phyloP scores from a whole-genome alignment of 2,797 vertebrate genomes.

The Notamacropus eugenii region DNA sequence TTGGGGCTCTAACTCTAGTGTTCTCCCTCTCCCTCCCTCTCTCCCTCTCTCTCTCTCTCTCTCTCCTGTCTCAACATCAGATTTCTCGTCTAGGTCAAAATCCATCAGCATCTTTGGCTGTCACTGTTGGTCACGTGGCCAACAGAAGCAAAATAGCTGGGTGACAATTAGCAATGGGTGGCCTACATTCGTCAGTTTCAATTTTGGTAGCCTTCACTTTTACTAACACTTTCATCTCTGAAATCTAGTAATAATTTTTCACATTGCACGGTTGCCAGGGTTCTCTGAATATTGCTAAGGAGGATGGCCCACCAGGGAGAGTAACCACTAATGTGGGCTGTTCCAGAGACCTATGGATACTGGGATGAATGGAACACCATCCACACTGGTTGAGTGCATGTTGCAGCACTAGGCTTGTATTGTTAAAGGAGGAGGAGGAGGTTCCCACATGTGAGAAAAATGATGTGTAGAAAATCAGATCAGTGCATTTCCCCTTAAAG shows the following conservation, averaged over 20 bases:
- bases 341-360: background rate
- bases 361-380: background rate
- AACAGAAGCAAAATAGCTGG: constrained; percentile 58
- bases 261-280: background rate
- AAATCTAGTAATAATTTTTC: constrained; percentile 55
- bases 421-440: background rate
- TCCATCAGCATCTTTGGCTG: constrained; percentile 77
- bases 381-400: rapidly evolving
- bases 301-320: background rate
- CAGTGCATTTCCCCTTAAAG: background rate
- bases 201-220: constrained; percentile 77
- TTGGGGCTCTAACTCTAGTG: constrained; percentile 56
- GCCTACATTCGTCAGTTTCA: constrained; percentile 79
- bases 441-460: background rate
- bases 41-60: constrained; percentile 41
- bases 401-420: background rate
- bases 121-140: constrained; percentile 71
- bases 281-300: background rate
- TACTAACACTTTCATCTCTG: constrained; percentile 61
- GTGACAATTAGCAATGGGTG: constrained; percentile 78
- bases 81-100: constrained; percentile 78
- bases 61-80: constrained; percentile 58
- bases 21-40: background rate
- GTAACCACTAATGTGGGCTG: background rate
- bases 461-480: background rate